These are phyloP conservation scores for Nothocercus nigrocapillus DNA, from an alignment of 2,113 vertebrate genomes.

Conservation along the genomic window DNA sequence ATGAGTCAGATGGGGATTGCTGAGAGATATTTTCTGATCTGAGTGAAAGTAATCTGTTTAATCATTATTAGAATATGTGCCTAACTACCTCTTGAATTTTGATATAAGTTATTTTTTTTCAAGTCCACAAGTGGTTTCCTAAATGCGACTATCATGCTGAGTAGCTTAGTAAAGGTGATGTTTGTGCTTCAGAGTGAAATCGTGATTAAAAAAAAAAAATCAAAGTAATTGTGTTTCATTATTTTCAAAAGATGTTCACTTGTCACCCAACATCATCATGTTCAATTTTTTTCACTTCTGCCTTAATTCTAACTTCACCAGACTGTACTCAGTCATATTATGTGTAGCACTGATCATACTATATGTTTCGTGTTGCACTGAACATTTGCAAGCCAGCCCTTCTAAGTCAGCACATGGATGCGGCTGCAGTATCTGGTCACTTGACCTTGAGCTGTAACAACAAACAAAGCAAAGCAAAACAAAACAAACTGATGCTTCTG, in stretches of 20 bases:
- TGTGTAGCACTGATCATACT: background rate
- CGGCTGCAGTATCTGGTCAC: background rate
- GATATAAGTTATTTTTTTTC: background rate
- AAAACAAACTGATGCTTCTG: background rate
- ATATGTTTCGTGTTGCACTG: no score
- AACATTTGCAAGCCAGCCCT: rapidly evolving
- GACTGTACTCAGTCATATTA: background rate
- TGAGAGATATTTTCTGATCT: background rate
- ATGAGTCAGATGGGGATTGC: background rate
- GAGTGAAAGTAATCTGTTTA: background rate
- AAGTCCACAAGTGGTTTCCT: background rate
- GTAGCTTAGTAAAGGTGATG: background rate
- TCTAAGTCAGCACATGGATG: background rate
- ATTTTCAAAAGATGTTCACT: background rate
- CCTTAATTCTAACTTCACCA: background rate
- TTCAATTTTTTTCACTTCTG: background rate
- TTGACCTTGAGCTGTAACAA: background rate
- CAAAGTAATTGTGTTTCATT: background rate
- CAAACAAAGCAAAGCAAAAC: background rate
- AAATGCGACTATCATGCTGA: background rate
- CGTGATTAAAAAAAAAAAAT: background rate
- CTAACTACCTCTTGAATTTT: background rate
- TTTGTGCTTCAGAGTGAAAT: background rate
- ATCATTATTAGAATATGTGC: background rate
- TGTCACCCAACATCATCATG: background rate